These are phyloP conservation scores for Scaptodrosophila lebanonensis DNA, from an alignment of 1,140 invertebrate species.

Conservation along the genomic window DNA sequence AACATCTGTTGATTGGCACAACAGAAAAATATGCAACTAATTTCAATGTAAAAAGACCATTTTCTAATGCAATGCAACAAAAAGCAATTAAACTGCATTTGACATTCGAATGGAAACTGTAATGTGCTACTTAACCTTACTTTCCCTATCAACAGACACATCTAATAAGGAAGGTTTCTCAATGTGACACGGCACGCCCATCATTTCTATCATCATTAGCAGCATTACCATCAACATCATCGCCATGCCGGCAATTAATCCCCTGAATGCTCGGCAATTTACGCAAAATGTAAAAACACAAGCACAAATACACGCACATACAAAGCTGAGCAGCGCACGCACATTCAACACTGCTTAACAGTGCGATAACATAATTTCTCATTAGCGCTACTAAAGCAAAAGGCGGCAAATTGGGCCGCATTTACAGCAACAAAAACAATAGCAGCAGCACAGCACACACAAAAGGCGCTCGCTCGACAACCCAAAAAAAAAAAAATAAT, in stretches of 20 bases:
- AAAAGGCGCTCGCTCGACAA: neutral
- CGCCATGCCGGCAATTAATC: constrained; percentile 26
- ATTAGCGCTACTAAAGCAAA: constrained; percentile 62
- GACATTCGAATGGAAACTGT: too few species aligned
- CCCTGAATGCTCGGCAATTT: constrained; percentile 16
- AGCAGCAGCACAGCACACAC: neutral
- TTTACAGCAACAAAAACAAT: constrained; percentile 24
- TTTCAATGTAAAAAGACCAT: too few species aligned
- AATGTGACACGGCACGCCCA: too few species aligned
- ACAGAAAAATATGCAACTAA: too few species aligned
- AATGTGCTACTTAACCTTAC: too few species aligned
- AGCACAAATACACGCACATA: neutral
- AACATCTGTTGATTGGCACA: too few species aligned
- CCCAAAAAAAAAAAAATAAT: constrained; percentile 8
- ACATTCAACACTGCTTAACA: constrained; percentile 47
- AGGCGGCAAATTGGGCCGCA: constrained; percentile 39
- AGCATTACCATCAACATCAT: neutral
- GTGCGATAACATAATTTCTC: constrained; percentile 68
- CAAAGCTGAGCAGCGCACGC: neutral
- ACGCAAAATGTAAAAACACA: neutral
- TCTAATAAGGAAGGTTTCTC: too few species aligned
- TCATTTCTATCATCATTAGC: too few species aligned
- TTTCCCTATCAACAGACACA: too few species aligned
- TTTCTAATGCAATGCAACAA: neutral
- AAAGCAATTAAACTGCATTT: neutral